Percentiles rank a stretch among this genome's conserved stretches.
These are phyloP conservation scores for Lepidothrix coronata DNA, from an alignment of 2,113 vertebrate genomes.

Conservation along the genomic window DNA sequence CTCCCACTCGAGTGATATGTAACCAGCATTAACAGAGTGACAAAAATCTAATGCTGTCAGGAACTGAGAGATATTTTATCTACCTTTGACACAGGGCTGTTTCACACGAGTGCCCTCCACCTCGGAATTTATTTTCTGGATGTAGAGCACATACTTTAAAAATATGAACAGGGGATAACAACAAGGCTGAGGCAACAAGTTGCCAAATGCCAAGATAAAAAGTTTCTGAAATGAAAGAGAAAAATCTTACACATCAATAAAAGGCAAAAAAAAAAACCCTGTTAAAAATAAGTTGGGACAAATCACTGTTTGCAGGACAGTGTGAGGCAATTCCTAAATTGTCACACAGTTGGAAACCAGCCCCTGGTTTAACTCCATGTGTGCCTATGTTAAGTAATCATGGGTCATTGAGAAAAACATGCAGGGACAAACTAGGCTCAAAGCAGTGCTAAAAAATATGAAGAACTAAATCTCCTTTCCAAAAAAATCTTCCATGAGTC, in stretches of 20 bases:
- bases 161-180: neutral
- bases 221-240: neutral
- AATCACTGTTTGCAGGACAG: neutral
- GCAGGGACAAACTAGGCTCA: neutral
- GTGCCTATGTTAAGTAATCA: neutral
- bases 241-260: neutral
- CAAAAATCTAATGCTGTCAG: slow-evolving; percentile 48
- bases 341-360: neutral
- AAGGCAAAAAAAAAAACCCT: accelerated
- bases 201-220: neutral
- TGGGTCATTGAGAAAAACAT: accelerated
- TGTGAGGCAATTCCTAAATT: accelerated
- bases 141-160: neutral
- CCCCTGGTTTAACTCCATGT: accelerated
- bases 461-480: neutral
- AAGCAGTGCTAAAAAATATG: neutral
- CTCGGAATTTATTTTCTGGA: slow-evolving; percentile 37
- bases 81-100: slow-evolving; percentile 12
- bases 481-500: no score
- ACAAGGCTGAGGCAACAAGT: neutral
- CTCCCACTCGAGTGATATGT: slow-evolving; percentile 6
- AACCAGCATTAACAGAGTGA: slow-evolving; percentile 5
- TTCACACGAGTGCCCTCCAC: slow-evolving; percentile 29
- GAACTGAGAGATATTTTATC: slow-evolving; percentile 15
- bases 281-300: neutral